Base-by-base conservation (phyloP, 1,140 invertebrate species). In the Harlomillsia oculata region DNA sequence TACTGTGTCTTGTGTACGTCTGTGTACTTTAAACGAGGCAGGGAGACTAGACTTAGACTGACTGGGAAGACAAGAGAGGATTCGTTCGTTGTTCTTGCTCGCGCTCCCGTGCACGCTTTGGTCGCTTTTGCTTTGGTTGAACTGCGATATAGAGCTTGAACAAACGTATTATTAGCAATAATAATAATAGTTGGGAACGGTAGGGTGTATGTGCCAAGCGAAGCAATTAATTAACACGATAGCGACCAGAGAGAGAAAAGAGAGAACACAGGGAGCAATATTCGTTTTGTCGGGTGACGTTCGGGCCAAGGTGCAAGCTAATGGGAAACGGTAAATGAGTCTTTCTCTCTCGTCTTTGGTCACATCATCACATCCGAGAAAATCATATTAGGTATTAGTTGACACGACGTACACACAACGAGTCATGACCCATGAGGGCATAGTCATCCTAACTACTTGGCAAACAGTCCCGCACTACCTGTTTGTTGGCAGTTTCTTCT, bases 141-240 rank as follows among this genome's bases (percentile, higher is more conserved):
- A 8, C 20, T 16, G 9, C 20, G 6, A 16, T 32, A 34, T 30
- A 48, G 25, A 41, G 16, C 34, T 48, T 32, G 28, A 45, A 54
- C 50, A 48, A 49, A 49, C 43, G 51, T 52, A 53, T 59, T 59
- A 59, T 59, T 59, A 59, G 57, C 51, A 53, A 53, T 59, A 59
- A 59, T 59, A 59, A 59, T 59, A 49, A 49, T 54, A 59, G 57
- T 53, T 53, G 57, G 46, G 40, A 43, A 43, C 54, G 29, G 48
- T 28, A 49, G 39, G 37, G 40, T 59, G 57, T 52, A 59, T 59
- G 57, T 54, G 51, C 50, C 51, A 54, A 59, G 50, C 43, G 30
- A 59, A 59, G 50, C 57, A 59, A 59, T 59, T 59, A 59, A 59
- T 59, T 59, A 59, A 36, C 44, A 49, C 57, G 57, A 59, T 53